phyloP scores from a whole-genome alignment of 2,113 vertebrate species.

The Onychorhynchus coronatus region DNA sequence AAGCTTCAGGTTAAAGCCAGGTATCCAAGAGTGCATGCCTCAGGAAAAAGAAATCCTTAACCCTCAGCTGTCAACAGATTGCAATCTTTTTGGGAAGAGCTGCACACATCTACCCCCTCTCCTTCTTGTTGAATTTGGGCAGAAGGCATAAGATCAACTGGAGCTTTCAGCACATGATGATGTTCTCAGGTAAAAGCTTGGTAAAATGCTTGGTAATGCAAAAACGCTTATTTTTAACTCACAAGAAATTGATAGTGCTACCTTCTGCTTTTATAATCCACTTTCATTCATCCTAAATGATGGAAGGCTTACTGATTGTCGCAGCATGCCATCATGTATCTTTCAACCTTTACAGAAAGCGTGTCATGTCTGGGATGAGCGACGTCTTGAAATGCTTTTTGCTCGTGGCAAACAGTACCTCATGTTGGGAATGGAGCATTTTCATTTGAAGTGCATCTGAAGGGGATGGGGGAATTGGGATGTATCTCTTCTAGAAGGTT shows the following conservation, averaged over 20 bases:
- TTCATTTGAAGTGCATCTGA: neutral
- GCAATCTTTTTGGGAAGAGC: slow-evolving; percentile 94
- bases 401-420: neutral
- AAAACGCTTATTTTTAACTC: neutral
- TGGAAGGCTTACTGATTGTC: neutral
- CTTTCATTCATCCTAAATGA: neutral
- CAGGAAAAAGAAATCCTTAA: slow-evolving; percentile 72
- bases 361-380: neutral
- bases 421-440: neutral
- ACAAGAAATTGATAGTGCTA: neutral
- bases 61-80: slow-evolving; percentile 73
- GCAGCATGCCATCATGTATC: neutral
- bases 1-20: neutral
- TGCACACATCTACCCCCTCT: slow-evolving; percentile 92
- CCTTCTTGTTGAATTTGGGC: slow-evolving; percentile 93
- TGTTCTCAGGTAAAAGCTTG: slow-evolving; percentile 89
- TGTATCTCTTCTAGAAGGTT: neutral
- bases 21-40: neutral
- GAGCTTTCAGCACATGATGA: slow-evolving; percentile 99
- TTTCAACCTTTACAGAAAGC: neutral
- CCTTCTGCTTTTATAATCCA: neutral
- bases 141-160: slow-evolving; percentile 94
- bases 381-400: neutral
- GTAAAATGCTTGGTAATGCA: neutral
- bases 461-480: neutral